Base-by-base conservation (phyloP, 2,888 invertebrate species). In the Ichneumon xanthorius region DNA sequence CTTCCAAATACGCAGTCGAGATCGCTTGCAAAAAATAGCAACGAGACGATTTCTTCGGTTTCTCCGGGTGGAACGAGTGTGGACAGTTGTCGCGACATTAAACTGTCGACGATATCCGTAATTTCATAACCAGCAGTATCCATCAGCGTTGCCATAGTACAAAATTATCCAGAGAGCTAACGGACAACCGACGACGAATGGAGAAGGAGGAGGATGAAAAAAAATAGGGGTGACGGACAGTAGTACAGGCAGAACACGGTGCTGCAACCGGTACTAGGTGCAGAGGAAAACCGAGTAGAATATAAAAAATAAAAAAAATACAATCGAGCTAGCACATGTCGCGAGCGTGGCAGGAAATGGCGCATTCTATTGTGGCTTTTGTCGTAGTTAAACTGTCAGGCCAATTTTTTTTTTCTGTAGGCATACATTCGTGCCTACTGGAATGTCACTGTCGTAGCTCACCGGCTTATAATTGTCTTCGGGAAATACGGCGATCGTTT, bases 351-450 rank as follows among this genome's bases (percentile, higher is more conserved):
- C 93, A 93, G 94, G 93, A 94, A 93, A 92, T 93, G 91, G 88
- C 90, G 89, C 89, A 93, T 93, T 93, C 93, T 93, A 94, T 94
- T 94, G 94, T 94, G 30, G 90, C 91, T 90, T 92, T 92, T 92
- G 93, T 93, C 93, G 92, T 93, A 93, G 93, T 92, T 93, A 93
- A 93, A 93, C 93, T 93, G 93, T 93, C 93, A 92, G 90, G 90
- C 91, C 90, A 92, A 92, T 93, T 92, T 92, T 87, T 80, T 87
- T 26, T 72, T 90, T 37, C 26, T 53, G 16, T 37, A 53, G 45
- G 33, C 50, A 65, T 58, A 72, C 53, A 72, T 73, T 11, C 16
- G 40, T 70, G 11, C 33, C 22, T 40, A 45, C 7, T 30, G 37
- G 45, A 75, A 71, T 45, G 48, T 55, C 73, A 40, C 45, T 73